Base-by-base conservation (phyloP, 2,113 vertebrate species). In the Embiotoca jacksoni region DNA sequence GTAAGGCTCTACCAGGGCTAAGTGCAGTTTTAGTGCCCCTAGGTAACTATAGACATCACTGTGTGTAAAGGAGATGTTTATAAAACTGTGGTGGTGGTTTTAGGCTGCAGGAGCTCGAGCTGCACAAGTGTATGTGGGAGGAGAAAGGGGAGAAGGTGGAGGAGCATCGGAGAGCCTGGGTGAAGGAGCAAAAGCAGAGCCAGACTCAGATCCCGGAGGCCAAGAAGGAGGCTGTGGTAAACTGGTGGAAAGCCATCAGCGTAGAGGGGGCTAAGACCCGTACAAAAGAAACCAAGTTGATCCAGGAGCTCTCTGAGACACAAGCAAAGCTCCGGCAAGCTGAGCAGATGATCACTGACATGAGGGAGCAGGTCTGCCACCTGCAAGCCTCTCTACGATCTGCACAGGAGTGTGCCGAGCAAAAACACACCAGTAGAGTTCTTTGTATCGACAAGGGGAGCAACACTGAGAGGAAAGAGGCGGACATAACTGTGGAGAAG, bases 41-140 rank as follows among this genome's bases (percentile, higher is more conserved):
- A 74, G 74, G 81, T 87, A 83, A 84, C 87, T 72, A 54, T 65
- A 89, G 87, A 80, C 86, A 82, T 80, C 85, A 86, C 86, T 85
- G 7, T 70, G 68, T 86, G 66, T 79, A 64, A 78, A 72, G 53
- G 63, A 83, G 60, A 82, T 92, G 90, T 93, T 93, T 93, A 93
- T 83, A 83, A 86, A 88, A 63, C 70, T 77, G 9, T 55, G 71
- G 66, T 84, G 85, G 76, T 91, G 85, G 75, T 91, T 92, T 87
- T 88, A 95, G 95, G 66, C 88, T 93, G 52, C 91, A 89, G 82
- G 93, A 95, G 70, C 88, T 94, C 56, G 91, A 94, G 80, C 89
- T 92, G 50, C 90, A 92, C 54, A 91, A 80, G 65, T 61, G 69
- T 74, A 83, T 83, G 54, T 88, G 92, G 91, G 92, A 90, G 84